Percentiles rank a stretch among this genome's conserved stretches.
phyloP scores from a whole-genome alignment of 2,113 vertebrate genomes.

The Hypocryptadius cinnamomeus region DNA sequence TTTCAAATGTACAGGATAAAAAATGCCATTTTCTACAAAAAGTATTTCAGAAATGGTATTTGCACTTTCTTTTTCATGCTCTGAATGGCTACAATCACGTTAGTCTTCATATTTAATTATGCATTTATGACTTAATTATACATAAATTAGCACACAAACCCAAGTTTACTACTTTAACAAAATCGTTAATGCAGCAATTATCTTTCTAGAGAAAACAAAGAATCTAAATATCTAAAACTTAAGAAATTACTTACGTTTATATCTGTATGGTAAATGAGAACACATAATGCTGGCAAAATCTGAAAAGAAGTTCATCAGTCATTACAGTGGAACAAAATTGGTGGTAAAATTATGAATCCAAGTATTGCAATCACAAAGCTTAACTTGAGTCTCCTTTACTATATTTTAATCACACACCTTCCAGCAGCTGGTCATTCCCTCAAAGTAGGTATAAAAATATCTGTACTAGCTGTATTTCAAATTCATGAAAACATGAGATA shows the following conservation, averaged over 20 bases:
- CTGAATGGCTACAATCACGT: background rate
- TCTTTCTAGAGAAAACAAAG: background rate
- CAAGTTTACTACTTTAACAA: background rate
- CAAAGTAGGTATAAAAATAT: background rate
- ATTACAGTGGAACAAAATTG: slow-evolving; percentile 19
- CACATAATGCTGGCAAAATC: slow-evolving; percentile 97
- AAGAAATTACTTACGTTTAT: slow-evolving; percentile 89
- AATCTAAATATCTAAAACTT: background rate
- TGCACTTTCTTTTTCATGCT: background rate
- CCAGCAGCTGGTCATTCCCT: background rate
- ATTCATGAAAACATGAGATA: background rate
- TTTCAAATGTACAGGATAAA: background rate
- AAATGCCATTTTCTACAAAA: background rate
- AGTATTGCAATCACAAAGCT: background rate
- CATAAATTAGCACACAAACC: background rate
- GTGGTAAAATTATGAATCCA: background rate
- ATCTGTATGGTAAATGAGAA: slow-evolving; percentile 98
- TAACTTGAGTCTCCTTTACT: background rate
- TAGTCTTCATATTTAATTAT: background rate
- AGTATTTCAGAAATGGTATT: background rate
- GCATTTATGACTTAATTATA: background rate
- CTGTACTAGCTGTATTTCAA: background rate
- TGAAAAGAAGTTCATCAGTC: slow-evolving; percentile 68
- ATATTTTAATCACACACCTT: background rate
- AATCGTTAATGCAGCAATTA: background rate